Base-by-base conservation (phyloP, 2,888 invertebrate species). In the Julus scandinavius region DNA sequence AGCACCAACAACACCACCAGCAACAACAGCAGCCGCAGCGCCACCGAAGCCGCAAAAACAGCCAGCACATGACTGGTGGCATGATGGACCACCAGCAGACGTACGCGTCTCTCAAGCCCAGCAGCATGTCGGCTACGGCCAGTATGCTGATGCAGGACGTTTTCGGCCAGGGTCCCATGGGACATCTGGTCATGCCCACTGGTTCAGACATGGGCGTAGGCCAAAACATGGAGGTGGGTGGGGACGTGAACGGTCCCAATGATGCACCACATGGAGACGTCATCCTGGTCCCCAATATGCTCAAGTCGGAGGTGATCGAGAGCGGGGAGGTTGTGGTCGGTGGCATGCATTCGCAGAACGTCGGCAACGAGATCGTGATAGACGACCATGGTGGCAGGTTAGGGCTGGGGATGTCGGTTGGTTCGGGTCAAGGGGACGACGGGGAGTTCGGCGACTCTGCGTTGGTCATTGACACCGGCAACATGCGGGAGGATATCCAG, bases 321-420 rank as follows among this genome's bases (percentile, higher is more conserved):
- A 89, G 90, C 13, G 90, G 89, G 9, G 90, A 90, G 84, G 90
- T 90, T 1, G 88, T 90, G 20, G 89, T 90, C 11, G 90, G 90
- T 2, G 85, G 87, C 54, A 87, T 88, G 88, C 89, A 87, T 20
- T 80, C 88, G 15, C 89, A 89, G 49, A 87, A 50, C 38, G 90
- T 90, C 11, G 90, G 89, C 17, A 90, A 90, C 85, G 90, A 90
- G 88, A 90, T 90, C 41, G 88, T 90, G 7, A 90, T 90, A 15
- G 90, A 88, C 20, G 90, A 54, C 80, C 89, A 89, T 38, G 50
- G 58, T n/a, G 88, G 89, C 49, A 87, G 90, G 17, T 89, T 89
- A 88, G 88, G 58, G 5, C 89, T 90, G 38, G 90, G 89, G 4
- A 88, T 89, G 17, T 87, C 88, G 0, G 87, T 89, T 1, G 89